phyloP scores from a whole-genome alignment of 2,113 vertebrate species.

The Columba janthina region DNA sequence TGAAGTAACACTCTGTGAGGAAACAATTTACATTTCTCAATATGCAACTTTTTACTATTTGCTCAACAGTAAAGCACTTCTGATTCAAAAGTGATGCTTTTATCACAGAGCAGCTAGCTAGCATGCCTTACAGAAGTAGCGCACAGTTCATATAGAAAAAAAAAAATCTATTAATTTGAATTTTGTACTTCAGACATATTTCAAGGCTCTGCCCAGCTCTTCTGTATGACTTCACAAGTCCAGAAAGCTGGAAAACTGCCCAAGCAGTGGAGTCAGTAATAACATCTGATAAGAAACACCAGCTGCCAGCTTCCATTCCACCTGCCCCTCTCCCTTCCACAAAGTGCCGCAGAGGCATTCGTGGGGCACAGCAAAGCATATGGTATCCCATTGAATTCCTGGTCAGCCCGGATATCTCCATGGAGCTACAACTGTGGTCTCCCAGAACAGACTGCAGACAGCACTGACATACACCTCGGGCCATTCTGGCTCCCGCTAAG shows the following conservation, averaged over 20 bases:
- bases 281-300: constrained; percentile 33
- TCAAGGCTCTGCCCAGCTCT: neutral
- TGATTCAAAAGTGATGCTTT: neutral
- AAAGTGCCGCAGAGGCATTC: neutral
- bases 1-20: neutral
- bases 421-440: neutral
- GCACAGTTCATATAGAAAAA: neutral
- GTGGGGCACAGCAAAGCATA: neutral
- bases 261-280: neutral
- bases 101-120: neutral
- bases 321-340: constrained; percentile 11
- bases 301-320: constrained; percentile 31
- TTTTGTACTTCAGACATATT: neutral
- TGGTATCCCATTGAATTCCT: neutral
- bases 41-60: neutral
- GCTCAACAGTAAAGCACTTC: neutral
- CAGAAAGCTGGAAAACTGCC: constrained; percentile 9
- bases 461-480: neutral
- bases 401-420: neutral
- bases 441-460: neutral
- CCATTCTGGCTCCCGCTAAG: neutral
- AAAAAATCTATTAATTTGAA: neutral
- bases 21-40: neutral
- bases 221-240: neutral
- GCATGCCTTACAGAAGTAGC: neutral